A percentile compares a stretch with the other conserved stretches of the same genome.
phyloP scores from a whole-genome alignment of 2,888 invertebrate species.

The Magallana nippona region DNA sequence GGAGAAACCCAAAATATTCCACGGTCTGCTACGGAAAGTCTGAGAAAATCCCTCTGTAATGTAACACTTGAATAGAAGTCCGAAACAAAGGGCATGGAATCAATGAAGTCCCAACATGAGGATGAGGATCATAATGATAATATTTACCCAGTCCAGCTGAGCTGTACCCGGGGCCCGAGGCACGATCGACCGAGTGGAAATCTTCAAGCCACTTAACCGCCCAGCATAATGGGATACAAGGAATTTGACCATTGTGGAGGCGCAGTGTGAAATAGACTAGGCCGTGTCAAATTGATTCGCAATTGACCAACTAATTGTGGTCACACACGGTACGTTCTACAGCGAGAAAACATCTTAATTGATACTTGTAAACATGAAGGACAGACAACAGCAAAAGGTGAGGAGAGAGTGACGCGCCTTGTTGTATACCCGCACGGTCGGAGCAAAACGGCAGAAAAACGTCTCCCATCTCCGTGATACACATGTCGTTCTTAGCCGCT shows the following conservation, averaged over 20 bases:
- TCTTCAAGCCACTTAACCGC: conserved; percentile 45
- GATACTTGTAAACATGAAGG: conserved; percentile 48
- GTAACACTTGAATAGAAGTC: conserved; percentile 15
- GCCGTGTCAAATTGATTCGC: conserved; percentile 49
- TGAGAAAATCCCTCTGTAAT: conserved; percentile 26
- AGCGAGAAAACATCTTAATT: conserved; percentile 47
- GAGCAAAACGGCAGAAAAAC: conserved; percentile 25
- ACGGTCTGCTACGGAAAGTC: neutral
- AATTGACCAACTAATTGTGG: conserved; percentile 48
- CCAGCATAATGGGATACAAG: conserved; percentile 43
- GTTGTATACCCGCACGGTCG: conserved; percentile 24
- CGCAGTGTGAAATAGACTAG: conserved; percentile 44
- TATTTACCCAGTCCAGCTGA: conserved; percentile 48
- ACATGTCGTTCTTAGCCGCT: conserved; percentile 25
- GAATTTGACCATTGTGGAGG: conserved; percentile 40
- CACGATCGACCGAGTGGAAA: conserved; percentile 42
- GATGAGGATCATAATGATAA: conserved; percentile 46
- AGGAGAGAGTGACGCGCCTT: conserved; percentile 34
- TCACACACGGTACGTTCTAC: conserved; percentile 42
- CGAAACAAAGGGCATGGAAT: conserved; percentile 15
- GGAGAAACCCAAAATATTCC: neutral
- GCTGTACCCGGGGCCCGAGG: conserved; percentile 43
- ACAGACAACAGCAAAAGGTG: conserved; percentile 38
- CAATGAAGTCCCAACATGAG: conserved; percentile 24
- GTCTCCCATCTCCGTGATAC: conserved; percentile 22